Conservation (phyloP, 2,797 vertebrate genomes). For the Myioborus miniatus region DNA sequence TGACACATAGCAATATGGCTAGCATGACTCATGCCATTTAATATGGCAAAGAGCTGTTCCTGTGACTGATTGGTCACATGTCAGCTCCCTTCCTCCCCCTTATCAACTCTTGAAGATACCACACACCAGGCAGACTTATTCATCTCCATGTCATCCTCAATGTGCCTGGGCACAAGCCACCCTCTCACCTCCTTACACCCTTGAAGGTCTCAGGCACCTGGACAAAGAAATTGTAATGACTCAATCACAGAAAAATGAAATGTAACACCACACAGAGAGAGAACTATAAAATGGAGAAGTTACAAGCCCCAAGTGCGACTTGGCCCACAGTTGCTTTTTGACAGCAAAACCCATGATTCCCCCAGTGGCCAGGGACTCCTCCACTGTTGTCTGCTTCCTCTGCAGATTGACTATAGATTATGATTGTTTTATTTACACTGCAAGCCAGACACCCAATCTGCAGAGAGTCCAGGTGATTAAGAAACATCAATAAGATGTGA, state of each 20-base stretch:
- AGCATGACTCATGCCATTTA: not conserved
- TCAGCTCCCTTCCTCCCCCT: not conserved
- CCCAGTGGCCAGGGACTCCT: not conserved
- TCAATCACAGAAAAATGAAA: not conserved
- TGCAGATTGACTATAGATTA: not conserved
- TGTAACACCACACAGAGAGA: not conserved
- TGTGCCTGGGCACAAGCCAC: not conserved
- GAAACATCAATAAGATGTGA: not conserved
- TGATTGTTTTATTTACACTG: not conserved
- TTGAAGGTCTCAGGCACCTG: not conserved
- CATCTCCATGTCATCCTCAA: not conserved
- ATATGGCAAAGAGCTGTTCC: not conserved
- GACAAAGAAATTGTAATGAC: not conserved
- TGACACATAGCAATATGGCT: not conserved
- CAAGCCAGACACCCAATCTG: not conserved
- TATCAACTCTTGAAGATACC: not conserved
- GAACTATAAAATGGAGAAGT: not conserved
- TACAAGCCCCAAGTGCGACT: not conserved
- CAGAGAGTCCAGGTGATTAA: not conserved
- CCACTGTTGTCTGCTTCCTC: not conserved
- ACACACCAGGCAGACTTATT: not conserved
- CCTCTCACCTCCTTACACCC: not conserved
- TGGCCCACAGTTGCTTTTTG: not conserved
- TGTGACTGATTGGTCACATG: fast-evolving
- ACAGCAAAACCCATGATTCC: fast-evolving